Evolutionary conservation across 2,113 vertebrate species (phyloP).

Genomic region (Lichenostomus cassidix): DNA sequence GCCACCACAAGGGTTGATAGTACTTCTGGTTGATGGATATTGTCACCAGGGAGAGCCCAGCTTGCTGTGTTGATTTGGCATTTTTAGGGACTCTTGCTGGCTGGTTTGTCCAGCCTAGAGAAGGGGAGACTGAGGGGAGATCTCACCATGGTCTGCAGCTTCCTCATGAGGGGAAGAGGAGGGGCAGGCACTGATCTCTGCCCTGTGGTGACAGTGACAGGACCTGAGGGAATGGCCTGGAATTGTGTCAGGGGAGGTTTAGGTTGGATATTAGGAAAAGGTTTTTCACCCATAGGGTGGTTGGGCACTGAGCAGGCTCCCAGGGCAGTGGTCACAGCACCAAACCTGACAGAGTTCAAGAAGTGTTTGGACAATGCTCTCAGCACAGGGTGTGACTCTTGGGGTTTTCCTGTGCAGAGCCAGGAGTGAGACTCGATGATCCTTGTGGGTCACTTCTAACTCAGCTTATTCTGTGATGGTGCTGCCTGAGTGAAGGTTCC

Average conservation of each 20-base stretch:
- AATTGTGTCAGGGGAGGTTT: background rate
- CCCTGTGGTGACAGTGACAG: background rate
- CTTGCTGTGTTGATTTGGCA: accelerated
- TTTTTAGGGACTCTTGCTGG: background rate
- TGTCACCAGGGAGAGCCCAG: background rate
- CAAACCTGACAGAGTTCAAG: background rate
- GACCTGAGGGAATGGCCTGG: background rate
- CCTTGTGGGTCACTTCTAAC: background rate
- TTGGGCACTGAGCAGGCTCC: background rate
- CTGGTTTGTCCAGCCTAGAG: background rate
- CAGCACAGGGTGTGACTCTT: background rate
- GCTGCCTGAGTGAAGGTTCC: background rate
- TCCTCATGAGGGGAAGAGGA: background rate
- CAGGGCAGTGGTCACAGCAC: background rate
- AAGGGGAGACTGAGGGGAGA: background rate
- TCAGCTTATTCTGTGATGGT: background rate
- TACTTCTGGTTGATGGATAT: background rate
- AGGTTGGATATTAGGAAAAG: background rate
- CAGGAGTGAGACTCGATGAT: too few species aligned
- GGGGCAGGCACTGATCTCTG: background rate
- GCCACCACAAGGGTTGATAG: background rate
- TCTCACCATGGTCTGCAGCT: background rate
- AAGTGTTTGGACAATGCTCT: background rate
- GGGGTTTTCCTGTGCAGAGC: too few species aligned
- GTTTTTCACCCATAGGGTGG: background rate